phyloP scores from a whole-genome alignment of 2,797 vertebrate species.

The Myotis daubentonii region DNA sequence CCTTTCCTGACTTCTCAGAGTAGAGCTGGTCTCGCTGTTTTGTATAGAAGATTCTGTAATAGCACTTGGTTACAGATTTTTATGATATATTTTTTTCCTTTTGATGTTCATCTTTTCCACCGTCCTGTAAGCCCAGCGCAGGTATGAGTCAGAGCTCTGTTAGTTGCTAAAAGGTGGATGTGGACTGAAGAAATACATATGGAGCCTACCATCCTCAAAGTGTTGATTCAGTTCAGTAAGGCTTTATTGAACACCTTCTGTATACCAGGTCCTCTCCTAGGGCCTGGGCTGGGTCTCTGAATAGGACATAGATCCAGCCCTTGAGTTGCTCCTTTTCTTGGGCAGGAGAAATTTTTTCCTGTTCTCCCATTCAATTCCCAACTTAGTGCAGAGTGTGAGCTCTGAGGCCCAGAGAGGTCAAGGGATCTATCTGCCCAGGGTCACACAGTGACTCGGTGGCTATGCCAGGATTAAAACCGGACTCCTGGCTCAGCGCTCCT shows the following conservation, averaged over 20 bases:
- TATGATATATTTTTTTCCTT: not conserved
- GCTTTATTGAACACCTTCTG: not conserved
- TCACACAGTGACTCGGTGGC: not conserved
- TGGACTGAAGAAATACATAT: not conserved
- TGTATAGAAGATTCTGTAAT: not conserved
- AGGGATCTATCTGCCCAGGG: not conserved
- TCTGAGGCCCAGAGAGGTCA: not conserved
- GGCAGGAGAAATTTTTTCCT: not conserved
- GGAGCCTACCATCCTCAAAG: not conserved
- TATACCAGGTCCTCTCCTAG: not conserved
- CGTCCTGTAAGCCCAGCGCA: not conserved
- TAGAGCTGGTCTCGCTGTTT: not conserved
- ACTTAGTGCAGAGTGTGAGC: not conserved
- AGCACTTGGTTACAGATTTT: not conserved
- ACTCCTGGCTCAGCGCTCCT: not conserved
- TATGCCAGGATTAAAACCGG: not conserved
- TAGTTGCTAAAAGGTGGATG: not conserved
- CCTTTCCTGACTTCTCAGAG: not conserved
- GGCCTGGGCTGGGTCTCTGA: not conserved
- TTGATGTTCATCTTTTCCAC: slow-evolving; percentile 9
- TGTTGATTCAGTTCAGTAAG: not conserved
- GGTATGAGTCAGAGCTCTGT: not conserved
- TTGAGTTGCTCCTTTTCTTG: not conserved
- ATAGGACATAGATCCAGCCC: not conserved
- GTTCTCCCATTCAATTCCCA: not conserved